phyloP scores from a whole-genome alignment of 2,797 vertebrate genomes.

The Melanogrammus aeglefinus region DNA sequence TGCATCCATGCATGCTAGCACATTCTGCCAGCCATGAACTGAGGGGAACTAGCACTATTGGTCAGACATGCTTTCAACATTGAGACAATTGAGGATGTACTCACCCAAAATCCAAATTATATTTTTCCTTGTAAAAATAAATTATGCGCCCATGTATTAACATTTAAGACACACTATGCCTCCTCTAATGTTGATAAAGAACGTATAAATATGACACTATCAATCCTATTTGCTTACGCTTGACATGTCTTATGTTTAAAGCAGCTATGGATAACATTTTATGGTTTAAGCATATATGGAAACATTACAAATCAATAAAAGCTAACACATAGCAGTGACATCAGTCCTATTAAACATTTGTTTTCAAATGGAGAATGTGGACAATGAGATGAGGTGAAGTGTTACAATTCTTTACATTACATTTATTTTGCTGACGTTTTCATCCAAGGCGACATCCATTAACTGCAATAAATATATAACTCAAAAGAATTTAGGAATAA shows the following conservation, averaged over 20 bases:
- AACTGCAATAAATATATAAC: no score
- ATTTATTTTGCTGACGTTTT: no score
- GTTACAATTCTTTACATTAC: conserved; percentile 9
- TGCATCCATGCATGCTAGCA: not conserved
- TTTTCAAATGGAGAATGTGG: not conserved
- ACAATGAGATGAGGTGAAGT: not conserved
- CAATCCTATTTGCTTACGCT: not conserved
- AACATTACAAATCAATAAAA: not conserved
- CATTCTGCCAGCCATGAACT: not conserved
- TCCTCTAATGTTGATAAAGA: not conserved
- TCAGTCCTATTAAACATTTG: not conserved
- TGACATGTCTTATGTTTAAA: not conserved
- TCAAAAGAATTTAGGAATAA: no score
- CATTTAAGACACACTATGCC: conserved; percentile 8
- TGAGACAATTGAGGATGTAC: conserved; percentile 20
- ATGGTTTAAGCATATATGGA: not conserved
- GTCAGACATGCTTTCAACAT: conserved; percentile 11
- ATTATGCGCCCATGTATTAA: conserved; percentile 34
- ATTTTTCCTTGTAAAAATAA: conserved; percentile 32
- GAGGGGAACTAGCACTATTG: conserved; percentile 3
- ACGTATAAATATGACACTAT: not conserved
- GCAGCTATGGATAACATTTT: not conserved
- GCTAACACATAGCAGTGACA: not conserved
- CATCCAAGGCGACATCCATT: no score
- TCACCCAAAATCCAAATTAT: conserved; percentile 26